A percentile compares a stretch with the other conserved stretches of the same genome.
phyloP scores from a whole-genome alignment of 2,113 vertebrate genomes.

The Gobiocypris rarus region DNA sequence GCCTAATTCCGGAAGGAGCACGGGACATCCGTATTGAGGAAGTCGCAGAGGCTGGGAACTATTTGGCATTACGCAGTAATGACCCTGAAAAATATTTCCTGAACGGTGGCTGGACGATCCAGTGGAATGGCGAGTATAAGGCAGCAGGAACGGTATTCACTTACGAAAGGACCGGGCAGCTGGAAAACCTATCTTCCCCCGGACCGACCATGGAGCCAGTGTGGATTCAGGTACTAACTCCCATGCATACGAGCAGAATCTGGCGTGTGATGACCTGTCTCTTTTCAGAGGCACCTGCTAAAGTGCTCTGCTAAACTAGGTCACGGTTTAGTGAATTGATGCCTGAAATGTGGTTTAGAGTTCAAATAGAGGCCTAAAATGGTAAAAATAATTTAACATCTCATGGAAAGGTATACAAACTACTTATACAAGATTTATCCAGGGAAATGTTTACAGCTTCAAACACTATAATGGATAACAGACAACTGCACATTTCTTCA shows the following conservation, averaged over 20 bases:
- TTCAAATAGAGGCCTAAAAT: not conserved
- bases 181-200: slow-evolving; percentile 91
- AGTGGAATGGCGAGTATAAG: slow-evolving; percentile 92
- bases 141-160: slow-evolving; percentile 93
- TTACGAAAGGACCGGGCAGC: slow-evolving; percentile 84
- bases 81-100: slow-evolving; percentile 89
- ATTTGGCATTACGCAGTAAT: slow-evolving; percentile 87
- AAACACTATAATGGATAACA: not conserved
- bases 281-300: slow-evolving; percentile 4
- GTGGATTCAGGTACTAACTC: slow-evolving; percentile 89
- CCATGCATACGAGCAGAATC: not conserved
- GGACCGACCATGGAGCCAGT: slow-evolving; percentile 90
- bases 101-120: slow-evolving; percentile 94
- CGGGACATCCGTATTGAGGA: slow-evolving; percentile 89
- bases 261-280: not conserved
- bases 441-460: not conserved
- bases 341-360: not conserved
- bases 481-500: not conserved
- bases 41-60: slow-evolving; percentile 88
- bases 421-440: not conserved
- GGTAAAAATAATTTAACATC: not conserved
- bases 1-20: slow-evolving; percentile 88
- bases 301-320: slow-evolving; percentile 20
- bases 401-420: not conserved
- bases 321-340: not conserved